phyloP scores from a whole-genome alignment of 2,888 invertebrate genomes.

The Dorcus parallelipipedus region DNA sequence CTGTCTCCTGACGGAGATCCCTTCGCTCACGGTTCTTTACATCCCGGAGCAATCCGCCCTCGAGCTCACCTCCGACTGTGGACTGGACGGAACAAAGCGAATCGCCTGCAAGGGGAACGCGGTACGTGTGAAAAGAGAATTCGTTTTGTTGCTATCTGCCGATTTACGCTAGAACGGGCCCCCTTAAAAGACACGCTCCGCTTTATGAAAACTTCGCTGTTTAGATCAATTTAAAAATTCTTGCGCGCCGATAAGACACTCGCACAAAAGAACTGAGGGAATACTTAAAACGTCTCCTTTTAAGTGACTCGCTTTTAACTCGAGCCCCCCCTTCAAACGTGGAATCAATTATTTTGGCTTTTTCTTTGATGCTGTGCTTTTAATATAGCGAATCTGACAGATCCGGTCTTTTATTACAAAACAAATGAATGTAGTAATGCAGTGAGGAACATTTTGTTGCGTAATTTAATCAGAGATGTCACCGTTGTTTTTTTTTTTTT shows the following conservation, averaged over 20 bases:
- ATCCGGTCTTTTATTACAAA: no score
- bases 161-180: neutral
- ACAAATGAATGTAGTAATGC: no score
- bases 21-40: slow-evolving; percentile 70
- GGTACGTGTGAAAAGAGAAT: slow-evolving; percentile 51
- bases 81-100: slow-evolving; percentile 67
- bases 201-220: neutral
- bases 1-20: slow-evolving; percentile 68
- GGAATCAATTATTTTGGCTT: no score
- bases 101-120: slow-evolving; percentile 73
- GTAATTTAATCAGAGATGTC: no score
- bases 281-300: neutral
- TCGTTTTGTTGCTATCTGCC: neutral
- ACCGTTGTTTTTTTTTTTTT: no score
- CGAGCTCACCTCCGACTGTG: slow-evolving; percentile 72
- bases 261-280: neutral
- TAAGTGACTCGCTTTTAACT: no score
- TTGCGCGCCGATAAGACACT: neutral
- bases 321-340: no score
- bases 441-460: no score
- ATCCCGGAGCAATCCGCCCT: slow-evolving; percentile 74
- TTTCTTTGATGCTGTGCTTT: no score
- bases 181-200: neutral
- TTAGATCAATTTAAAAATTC: neutral
- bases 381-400: no score